Conservation (phyloP, 2,797 vertebrate species). For the Sylvilagus floridanus region DNA sequence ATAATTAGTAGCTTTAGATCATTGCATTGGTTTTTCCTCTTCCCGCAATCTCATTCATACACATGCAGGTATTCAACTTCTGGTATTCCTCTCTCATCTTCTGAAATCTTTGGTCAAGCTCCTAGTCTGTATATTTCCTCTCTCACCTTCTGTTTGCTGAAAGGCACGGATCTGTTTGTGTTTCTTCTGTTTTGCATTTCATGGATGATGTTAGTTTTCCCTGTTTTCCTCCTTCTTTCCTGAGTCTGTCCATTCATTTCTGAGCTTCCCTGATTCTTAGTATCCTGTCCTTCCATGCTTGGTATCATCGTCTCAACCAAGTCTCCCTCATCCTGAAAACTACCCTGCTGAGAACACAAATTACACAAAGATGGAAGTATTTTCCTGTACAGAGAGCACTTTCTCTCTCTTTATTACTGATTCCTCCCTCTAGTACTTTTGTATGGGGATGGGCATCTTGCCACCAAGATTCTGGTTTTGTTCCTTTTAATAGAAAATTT, state of each 20-base stretch:
- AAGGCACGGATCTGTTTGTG: background rate
- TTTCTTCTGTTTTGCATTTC: background rate
- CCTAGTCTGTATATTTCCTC: background rate
- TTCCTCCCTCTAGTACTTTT: too few species aligned
- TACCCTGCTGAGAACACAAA: too few species aligned
- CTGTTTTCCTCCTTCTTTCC: background rate
- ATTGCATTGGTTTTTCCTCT: background rate
- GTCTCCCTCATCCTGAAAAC: too few species aligned
- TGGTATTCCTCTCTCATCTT: background rate
- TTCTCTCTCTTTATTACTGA: too few species aligned
- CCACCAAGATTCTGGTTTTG: too few species aligned
- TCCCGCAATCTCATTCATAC: background rate
- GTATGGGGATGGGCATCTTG: too few species aligned
- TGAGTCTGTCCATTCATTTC: background rate
- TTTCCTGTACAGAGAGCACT: too few species aligned
- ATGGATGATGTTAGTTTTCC: background rate
- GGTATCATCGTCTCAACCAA: too few species aligned
- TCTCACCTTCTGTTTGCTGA: background rate
- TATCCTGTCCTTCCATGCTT: too few species aligned
- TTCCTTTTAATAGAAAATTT: too few species aligned
- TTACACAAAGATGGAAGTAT: too few species aligned
- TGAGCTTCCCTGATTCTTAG: too few species aligned
- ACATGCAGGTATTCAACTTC: background rate
- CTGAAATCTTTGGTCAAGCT: background rate
- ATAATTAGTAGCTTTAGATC: background rate